A percentile compares a stretch with the other conserved stretches of the same genome.
Conservation (phyloP, 2,113 vertebrate genomes). For the Urocynchramus pylzowi region DNA sequence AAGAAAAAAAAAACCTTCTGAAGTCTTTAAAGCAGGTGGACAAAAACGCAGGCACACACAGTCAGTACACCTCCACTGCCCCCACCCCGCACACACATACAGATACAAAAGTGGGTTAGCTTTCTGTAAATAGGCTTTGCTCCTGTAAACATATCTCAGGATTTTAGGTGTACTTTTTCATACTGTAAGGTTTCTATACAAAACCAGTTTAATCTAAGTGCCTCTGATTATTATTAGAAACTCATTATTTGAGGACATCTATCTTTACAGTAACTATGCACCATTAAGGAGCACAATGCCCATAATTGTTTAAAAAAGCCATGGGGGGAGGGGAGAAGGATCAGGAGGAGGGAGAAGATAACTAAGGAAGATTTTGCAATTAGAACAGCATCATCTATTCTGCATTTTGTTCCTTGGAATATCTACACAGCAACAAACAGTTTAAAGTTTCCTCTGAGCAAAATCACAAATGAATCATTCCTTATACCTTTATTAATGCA, state of each 20-base stretch:
- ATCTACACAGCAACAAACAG: neutral
- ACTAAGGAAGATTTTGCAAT: constrained; percentile 22
- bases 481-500: neutral
- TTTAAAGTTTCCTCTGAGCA: neutral
- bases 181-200: neutral
- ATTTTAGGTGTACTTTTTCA: constrained; percentile 28
- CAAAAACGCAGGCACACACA: neutral
- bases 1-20: neutral
- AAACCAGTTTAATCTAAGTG: constrained; percentile 38
- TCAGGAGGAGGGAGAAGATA: constrained; percentile 13
- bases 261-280: constrained; percentile 48
- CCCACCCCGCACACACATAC: neutral
- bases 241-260: constrained; percentile 54
- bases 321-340: neutral
- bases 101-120: constrained; percentile 28
- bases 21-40: neutral
- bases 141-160: constrained; percentile 36
- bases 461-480: neutral
- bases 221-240: constrained; percentile 59
- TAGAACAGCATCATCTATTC: neutral
- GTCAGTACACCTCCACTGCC: neutral
- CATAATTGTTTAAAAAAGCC: constrained; percentile 43
- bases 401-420: neutral
- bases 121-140: constrained; percentile 32
- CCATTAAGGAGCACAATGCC: constrained; percentile 41